Base-by-base conservation (phyloP, 2,113 vertebrate species). In the Centropus bengalensis region DNA sequence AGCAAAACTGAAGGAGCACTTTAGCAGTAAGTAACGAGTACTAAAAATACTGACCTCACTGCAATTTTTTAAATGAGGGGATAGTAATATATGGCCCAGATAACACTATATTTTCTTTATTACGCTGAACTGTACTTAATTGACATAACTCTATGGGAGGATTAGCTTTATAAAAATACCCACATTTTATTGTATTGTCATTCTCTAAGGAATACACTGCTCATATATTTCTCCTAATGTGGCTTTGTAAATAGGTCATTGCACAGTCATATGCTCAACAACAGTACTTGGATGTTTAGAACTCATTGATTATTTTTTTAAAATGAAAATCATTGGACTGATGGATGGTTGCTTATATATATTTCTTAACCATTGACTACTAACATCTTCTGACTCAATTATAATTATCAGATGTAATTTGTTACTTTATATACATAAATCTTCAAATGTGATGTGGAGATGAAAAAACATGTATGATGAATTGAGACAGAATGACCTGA, bases 41-140 rank as follows among this genome's bases (percentile, higher is more conserved):
- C 28, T 73, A 89, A 70, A 91, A 78, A n/a, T 6, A 12, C 24
- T 85, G 47, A 89, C 66, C 82, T 58, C 0, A 1, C 40, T 74
- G 52, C 28, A 76, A 45, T 88, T 92, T 89, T 69, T 74, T 17
- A 17, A 74, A 85, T 40, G 26, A 18, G 44, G 40, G 30, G 16
- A 73, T 64, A 33, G 55, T 68, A 88, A 91, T 84, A 80, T 73
- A 84, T 21, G 42, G 75, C 49, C 64, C 52, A 92, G 63, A 93
- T 85, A 89, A 66, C 79, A 80, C 55, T 90, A 7, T 49, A 91
- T 93, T 96, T 96, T 95, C 88, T 95, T 96, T 87, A 94, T 84
- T 96, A 95, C 76, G 79, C 62, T 67, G 63, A 95, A 82, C 67
- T 90, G n/a, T 68, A 89, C 71, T 93, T 88, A 95, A 96, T 51